These are phyloP conservation scores for Smutsia gigantea DNA, from an alignment of 2,797 vertebrate species.

Conservation along the genomic window DNA sequence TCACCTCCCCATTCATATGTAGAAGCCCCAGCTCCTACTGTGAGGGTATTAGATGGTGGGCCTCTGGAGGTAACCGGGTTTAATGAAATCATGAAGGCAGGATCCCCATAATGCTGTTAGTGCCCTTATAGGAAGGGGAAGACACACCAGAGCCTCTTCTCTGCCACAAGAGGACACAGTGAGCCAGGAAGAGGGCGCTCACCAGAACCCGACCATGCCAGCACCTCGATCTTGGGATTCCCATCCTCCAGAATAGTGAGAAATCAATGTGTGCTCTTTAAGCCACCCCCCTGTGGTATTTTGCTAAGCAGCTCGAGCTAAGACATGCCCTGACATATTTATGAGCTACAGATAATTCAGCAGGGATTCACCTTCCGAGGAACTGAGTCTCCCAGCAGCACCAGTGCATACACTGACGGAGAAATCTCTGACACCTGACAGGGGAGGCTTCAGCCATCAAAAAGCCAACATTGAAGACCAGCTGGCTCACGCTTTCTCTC, in stretches of 20 bases:
- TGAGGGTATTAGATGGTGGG: background rate
- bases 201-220: rapidly evolving
- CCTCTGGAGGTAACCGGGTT: background rate
- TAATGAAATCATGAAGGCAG: background rate
- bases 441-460: background rate
- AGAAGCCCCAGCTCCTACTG: background rate
- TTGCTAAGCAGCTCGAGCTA: too few relatives aligned
- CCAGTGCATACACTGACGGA: background rate
- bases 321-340: background rate
- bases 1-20: rapidly evolving
- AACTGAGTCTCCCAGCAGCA: background rate
- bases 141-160: background rate
- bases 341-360: background rate
- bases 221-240: background rate
- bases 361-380: background rate
- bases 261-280: background rate
- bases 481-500: background rate
- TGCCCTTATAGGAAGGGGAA: background rate
- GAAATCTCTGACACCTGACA: background rate
- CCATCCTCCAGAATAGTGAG: background rate
- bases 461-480: background rate
- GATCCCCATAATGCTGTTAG: background rate
- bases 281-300: background rate
- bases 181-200: background rate
- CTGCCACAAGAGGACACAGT: background rate